phyloP scores from a whole-genome alignment of 2,113 vertebrate genomes.

The Vulpes vulpes region DNA sequence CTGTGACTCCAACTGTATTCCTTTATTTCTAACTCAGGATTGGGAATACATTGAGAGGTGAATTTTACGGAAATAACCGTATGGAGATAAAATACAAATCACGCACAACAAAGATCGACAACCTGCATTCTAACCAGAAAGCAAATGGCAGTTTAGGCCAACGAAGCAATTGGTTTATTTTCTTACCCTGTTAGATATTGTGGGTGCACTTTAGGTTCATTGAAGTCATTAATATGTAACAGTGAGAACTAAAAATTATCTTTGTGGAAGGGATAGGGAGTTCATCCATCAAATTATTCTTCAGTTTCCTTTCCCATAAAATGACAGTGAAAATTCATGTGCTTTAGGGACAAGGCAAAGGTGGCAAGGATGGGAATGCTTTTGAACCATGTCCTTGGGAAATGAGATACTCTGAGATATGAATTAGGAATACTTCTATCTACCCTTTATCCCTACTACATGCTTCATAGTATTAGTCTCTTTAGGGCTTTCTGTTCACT shows the following conservation, averaged over 20 bases:
- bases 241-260: background rate
- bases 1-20: background rate
- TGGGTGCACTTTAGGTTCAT: background rate
- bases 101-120: background rate
- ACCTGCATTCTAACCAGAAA: background rate
- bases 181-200: background rate
- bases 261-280: background rate
- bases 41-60: background rate
- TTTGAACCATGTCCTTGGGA: background rate
- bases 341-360: background rate
- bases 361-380: background rate
- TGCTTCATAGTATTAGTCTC: background rate
- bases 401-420: background rate
- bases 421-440: background rate
- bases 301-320: conserved; percentile 1
- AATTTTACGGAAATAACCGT: background rate
- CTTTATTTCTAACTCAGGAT: conserved; percentile 1
- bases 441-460: background rate
- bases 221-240: background rate
- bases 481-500: background rate
- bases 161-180: background rate
- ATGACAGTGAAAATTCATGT: background rate
- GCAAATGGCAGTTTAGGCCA: background rate
- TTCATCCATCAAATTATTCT: background rate
- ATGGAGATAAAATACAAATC: background rate